phyloP scores from a whole-genome alignment of 1,140 invertebrate genomes.

The Macrobrachium nipponense region DNA sequence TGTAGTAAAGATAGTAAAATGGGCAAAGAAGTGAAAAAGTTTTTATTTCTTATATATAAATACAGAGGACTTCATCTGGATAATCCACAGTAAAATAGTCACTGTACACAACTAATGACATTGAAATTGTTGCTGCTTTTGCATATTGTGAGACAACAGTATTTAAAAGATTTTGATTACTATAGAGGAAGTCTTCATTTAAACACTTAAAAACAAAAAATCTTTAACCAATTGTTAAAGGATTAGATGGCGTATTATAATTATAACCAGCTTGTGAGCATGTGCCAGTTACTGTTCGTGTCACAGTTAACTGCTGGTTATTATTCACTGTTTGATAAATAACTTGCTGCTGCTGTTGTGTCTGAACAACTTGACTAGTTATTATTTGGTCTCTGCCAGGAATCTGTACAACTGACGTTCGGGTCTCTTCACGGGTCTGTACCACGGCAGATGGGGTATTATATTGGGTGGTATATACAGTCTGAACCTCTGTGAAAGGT shows the following conservation, averaged over 20 bases:
- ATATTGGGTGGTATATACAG: constrained; percentile 47
- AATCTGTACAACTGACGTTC: constrained; percentile 47
- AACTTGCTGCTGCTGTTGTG: constrained; percentile 50
- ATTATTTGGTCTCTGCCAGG: constrained; percentile 44
- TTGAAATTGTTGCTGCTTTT: too few relatives aligned
- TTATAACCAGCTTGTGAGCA: constrained; percentile 54
- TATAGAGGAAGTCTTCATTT: too few relatives aligned
- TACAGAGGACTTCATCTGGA: too few relatives aligned
- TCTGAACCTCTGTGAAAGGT: constrained; percentile 56
- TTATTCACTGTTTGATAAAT: constrained; percentile 52
- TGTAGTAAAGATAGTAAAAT: too few relatives aligned
- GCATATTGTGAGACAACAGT: too few relatives aligned
- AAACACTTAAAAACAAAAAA: too few relatives aligned
- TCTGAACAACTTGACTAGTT: constrained; percentile 38
- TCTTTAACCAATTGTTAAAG: constrained; percentile 37
- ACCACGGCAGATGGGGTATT: constrained; percentile 31
- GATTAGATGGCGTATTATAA: constrained; percentile 39
- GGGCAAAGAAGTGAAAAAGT: too few relatives aligned
- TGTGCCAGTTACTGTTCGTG: constrained; percentile 47
- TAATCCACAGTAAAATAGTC: too few relatives aligned
- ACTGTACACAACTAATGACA: too few relatives aligned
- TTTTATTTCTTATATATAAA: too few relatives aligned
- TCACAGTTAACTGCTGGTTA: constrained; percentile 38
- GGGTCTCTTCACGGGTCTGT: constrained; percentile 27
- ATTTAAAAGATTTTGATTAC: too few relatives aligned